Evolutionary conservation across 2,797 vertebrate genomes (phyloP), one percentile per base, ranked within the genome.

Genomic region (Brachyrhaphis roseni): DNA sequence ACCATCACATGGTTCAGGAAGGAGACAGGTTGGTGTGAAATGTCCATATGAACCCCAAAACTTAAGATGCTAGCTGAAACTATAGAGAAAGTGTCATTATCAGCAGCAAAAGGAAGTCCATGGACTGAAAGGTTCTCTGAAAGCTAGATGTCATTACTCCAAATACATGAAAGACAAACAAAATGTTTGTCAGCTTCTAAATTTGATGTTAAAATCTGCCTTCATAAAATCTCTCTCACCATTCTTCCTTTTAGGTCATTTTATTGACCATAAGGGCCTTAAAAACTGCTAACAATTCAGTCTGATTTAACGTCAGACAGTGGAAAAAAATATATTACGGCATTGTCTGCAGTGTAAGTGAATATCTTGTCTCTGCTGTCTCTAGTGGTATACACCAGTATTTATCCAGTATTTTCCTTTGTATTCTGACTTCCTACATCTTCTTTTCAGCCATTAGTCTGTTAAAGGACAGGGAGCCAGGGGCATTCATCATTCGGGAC

Each of bases 401-500:
- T 70, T 71, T 28, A 71, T 71, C 6, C 2, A 71, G 39, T 45
- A 1, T 43, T n/a, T n/a, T 8, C 41, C 26, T 71, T 70, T 53
- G 46, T 85, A 36, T n/a, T 28, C 28, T 74, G 11, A 5, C 15
- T 23, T 15, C 49, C 11, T 55, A 0, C 39, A 1, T 34, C 6
- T n/a, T 71, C 39, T 6, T 31, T n/a, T 51, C 23, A 99, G 98
- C 98, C 86, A 99, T 99, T 1, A 95, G 94, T 0, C 87, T 99
- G 87, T 85, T 99, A 80, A 98, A 97, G 93, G 98, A 99, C 92
- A 94, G 97, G 51, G 98, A 99, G 84, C 98, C 98, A 0, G 98
- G 98, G 0, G 97, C 98, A 36, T 99, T 99, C 82, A 95, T 99
- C 84, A 99, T 99, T 80, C 96, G 98, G 23, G 98, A 99, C 94